Percentiles rank a stretch among this genome's conserved stretches.
phyloP scores from a whole-genome alignment of 2,888 invertebrate species.

The Andricus curvator region DNA sequence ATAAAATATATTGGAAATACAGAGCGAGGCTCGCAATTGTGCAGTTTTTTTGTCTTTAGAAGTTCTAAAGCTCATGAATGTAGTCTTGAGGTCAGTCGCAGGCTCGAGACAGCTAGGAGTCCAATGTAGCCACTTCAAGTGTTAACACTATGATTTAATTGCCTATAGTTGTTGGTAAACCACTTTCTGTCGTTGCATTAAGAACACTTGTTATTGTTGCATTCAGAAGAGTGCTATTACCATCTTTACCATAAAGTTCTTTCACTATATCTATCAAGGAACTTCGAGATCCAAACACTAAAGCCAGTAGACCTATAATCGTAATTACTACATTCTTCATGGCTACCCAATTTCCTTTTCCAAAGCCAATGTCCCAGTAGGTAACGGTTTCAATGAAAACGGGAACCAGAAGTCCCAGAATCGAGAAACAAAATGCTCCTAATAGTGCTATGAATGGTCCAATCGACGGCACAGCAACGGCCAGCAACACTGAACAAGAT shows the following conservation, averaged over 20 bases:
- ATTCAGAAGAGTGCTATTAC: neutral
- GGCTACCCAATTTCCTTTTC: conserved; percentile 85
- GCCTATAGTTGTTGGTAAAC: neutral
- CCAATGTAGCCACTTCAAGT: neutral
- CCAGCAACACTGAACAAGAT: conserved; percentile 82
- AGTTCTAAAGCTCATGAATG: neutral
- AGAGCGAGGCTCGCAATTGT: conserved; percentile 3
- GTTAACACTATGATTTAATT: neutral
- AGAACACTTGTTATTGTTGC: neutral
- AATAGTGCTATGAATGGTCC: conserved; percentile 94
- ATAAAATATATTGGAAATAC: conserved; percentile 26
- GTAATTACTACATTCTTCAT: conserved; percentile 89
- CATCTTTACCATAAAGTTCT: neutral
- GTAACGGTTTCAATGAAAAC: conserved; percentile 91
- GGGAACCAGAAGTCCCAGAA: conserved; percentile 93
- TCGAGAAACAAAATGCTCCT: conserved; percentile 95
- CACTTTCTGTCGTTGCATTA: neutral
- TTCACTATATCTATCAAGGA: conserved; percentile 82
- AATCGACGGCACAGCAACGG: conserved; percentile 92
- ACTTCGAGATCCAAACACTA: conserved; percentile 88
- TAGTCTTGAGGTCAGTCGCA: conserved; percentile 24
- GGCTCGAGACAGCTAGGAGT: conserved; percentile 3
- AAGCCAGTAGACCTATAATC: conserved; percentile 88
- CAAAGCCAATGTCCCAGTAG: conserved; percentile 91
- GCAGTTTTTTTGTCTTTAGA: neutral